phyloP scores from a whole-genome alignment of 2,113 vertebrate genomes.

The Nasalis larvatus region DNA sequence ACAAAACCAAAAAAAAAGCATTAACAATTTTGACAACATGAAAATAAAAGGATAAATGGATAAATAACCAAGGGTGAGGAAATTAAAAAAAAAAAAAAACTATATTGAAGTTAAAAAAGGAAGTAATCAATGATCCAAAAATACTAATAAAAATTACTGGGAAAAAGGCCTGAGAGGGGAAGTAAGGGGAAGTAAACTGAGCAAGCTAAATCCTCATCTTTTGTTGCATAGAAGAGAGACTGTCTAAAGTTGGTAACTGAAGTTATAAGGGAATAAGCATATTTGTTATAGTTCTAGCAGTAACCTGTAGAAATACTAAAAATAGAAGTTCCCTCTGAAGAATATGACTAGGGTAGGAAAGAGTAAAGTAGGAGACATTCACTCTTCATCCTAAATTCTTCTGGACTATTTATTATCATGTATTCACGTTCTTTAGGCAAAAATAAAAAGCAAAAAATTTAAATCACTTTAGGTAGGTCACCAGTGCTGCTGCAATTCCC shows the following conservation, averaged over 20 bases:
- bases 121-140: slow-evolving; percentile 16
- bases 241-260: background rate
- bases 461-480: background rate
- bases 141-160: slow-evolving; percentile 9
- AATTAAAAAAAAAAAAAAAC: background rate
- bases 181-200: background rate
- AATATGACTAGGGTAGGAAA: background rate
- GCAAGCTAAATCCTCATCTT: background rate
- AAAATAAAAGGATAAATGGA: background rate
- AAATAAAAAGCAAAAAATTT: slow-evolving; percentile 21
- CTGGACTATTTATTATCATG: background rate
- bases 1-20: background rate
- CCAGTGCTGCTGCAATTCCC: background rate
- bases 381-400: slow-evolving; percentile 15
- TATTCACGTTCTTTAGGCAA: background rate
- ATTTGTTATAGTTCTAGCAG: background rate
- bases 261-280: background rate
- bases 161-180: background rate
- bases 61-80: background rate
- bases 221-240: background rate
- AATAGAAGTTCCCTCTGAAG: background rate
- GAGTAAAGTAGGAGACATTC: background rate
- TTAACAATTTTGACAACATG: background rate
- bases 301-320: background rate
- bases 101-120: background rate